These are phyloP conservation scores for Parotocinclus haroldoi DNA, from an alignment of 2,797 vertebrate genomes.

Conservation along the genomic window DNA sequence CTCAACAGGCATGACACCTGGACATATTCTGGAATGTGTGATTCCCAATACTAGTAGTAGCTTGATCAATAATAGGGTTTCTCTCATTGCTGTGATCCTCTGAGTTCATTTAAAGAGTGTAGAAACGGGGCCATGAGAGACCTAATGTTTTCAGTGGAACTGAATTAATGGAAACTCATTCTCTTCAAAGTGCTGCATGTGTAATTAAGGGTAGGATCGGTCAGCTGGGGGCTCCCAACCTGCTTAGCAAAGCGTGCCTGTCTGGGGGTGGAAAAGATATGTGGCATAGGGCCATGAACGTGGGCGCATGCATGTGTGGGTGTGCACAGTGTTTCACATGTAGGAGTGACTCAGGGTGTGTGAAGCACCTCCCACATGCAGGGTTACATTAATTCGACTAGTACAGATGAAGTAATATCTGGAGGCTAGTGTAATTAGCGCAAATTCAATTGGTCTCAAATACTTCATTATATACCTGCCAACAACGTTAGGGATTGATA, in stretches of 20 bases:
- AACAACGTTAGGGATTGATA: constrained; percentile 69
- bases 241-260: constrained; percentile 70
- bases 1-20: too few relatives aligned
- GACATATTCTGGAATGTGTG: not conserved
- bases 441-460: constrained; percentile 73
- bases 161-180: constrained; percentile 93
- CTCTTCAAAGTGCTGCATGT: constrained; percentile 86
- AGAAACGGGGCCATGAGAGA: constrained; percentile 31
- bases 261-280: constrained; percentile 30
- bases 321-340: constrained; percentile 35
- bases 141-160: constrained; percentile 79
- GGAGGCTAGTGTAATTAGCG: constrained; percentile 74
- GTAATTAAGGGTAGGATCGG: constrained; percentile 75
- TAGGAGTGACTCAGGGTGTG: constrained; percentile 36
- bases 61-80: constrained; percentile 15
- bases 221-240: constrained; percentile 60
- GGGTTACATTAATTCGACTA: constrained; percentile 62
- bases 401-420: constrained; percentile 73
- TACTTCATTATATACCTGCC: constrained; percentile 74
- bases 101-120: constrained; percentile 14
- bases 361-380: constrained; percentile 45
- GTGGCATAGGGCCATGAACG: constrained; percentile 11
- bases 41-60: not conserved
- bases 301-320: constrained; percentile 10
- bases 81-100: constrained; percentile 14